These are phyloP conservation scores for Gnathonemus echidnorhynchus DNA, from an alignment of 2,113 vertebrate species.

Conservation along the genomic window DNA sequence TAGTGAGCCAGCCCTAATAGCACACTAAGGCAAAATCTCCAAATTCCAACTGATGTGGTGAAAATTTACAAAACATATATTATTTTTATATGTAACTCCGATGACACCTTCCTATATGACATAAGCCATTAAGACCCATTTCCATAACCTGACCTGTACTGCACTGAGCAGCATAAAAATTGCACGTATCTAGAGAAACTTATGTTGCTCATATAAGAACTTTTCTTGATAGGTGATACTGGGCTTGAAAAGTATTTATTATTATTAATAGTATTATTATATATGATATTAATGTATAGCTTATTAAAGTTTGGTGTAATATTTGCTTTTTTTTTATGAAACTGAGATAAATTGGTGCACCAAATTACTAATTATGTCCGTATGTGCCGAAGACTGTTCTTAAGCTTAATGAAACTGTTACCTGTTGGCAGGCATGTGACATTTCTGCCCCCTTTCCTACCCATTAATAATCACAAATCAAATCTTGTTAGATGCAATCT, in stretches of 20 bases:
- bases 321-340: neutral
- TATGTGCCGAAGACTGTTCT: neutral
- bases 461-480: constrained; percentile 35
- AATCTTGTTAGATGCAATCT: constrained; percentile 43
- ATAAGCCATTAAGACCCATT: neutral
- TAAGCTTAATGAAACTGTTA: neutral
- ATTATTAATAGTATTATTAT: neutral
- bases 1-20: neutral
- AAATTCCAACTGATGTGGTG: neutral
- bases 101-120: neutral
- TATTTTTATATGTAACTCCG: neutral
- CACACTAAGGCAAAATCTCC: neutral
- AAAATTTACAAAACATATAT: neutral
- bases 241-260: neutral
- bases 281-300: neutral
- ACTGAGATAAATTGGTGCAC: neutral
- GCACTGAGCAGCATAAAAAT: neutral
- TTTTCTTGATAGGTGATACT: neutral
- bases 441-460: constrained; percentile 15
- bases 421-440: neutral
- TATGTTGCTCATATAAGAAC: neutral
- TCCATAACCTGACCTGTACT: neutral
- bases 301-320: neutral
- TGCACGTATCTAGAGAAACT: neutral
- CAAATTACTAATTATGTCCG: neutral